Conservation (phyloP, 1,140 invertebrate genomes). For the Anadara kagoshimensis region DNA sequence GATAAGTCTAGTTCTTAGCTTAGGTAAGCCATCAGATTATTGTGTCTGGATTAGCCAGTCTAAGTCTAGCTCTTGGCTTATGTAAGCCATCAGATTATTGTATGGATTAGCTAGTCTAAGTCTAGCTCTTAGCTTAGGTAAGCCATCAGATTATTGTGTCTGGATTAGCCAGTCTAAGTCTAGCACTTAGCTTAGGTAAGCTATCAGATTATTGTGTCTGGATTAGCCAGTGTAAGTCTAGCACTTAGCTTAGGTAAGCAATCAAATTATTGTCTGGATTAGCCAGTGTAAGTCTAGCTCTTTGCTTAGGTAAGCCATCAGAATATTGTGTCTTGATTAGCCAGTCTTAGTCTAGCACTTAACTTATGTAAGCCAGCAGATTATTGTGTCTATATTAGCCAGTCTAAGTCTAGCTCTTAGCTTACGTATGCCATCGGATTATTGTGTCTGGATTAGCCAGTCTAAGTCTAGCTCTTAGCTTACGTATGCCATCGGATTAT, state of each 20-base stretch:
- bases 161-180: constrained; percentile 39
- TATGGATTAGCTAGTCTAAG: constrained; percentile 34
- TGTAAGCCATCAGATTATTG: constrained; percentile 49
- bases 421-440: too few relatives aligned
- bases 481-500: too few relatives aligned
- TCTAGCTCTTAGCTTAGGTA: constrained; percentile 69
- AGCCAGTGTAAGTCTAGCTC: constrained; percentile 66
- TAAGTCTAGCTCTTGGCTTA: constrained; percentile 69
- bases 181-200: constrained; percentile 69
- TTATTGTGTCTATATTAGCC: not conserved
- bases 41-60: constrained; percentile 49
- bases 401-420: too few relatives aligned
- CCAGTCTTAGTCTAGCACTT: constrained; percentile 64
- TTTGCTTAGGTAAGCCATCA: constrained; percentile 65
- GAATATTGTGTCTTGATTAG: constrained; percentile 53
- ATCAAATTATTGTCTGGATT: constrained; percentile 37
- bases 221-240: constrained; percentile 64
- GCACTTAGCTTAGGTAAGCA: constrained; percentile 69
- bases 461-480: too few relatives aligned
- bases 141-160: constrained; percentile 9
- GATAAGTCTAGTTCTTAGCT: too few relatives aligned
- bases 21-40: too few relatives aligned
- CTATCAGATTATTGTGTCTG: constrained; percentile 19
- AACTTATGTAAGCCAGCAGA: not conserved
- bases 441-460: too few relatives aligned